These are phyloP conservation scores for Pristionchus entomophagus DNA, from an alignment of 2,888 invertebrate genomes.

Conservation along the genomic window DNA sequence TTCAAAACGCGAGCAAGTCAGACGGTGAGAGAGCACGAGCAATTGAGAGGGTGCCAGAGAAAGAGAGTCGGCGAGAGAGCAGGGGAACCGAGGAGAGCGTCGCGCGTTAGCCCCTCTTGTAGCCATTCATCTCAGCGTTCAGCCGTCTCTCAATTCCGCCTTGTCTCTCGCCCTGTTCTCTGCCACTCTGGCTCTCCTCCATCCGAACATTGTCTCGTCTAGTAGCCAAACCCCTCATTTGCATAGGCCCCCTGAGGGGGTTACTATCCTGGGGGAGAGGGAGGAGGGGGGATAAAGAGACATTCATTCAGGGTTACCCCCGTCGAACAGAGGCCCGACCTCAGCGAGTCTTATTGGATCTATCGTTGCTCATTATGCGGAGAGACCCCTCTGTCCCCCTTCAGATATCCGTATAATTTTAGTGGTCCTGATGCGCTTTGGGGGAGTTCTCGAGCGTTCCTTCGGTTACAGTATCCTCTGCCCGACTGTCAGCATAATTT, in stretches of 20 bases:
- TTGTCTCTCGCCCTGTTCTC: neutral
- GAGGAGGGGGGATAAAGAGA: neutral
- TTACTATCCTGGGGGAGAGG: constrained; percentile 1
- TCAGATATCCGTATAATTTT: constrained; percentile 10
- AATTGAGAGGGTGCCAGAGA: neutral
- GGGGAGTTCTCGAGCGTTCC: neutral
- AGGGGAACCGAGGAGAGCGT: neutral
- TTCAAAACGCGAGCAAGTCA: constrained; percentile 8
- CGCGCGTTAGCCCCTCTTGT: constrained; percentile 4
- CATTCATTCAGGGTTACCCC: constrained; percentile 5
- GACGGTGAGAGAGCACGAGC: neutral
- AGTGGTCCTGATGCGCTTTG: too few relatives aligned
- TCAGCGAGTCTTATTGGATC: neutral
- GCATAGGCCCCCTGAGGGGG: constrained; percentile 31
- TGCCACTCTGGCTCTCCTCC: constrained; percentile 5
- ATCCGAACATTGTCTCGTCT: neutral
- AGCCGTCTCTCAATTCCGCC: neutral
- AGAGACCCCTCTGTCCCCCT: neutral
- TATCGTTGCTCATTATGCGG: neutral
- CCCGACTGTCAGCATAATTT: too few relatives aligned
- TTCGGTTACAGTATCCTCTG: neutral
- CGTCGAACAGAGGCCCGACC: constrained; percentile 5
- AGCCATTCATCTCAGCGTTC: constrained; percentile 34
- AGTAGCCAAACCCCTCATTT: constrained; percentile 19
- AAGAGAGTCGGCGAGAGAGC: neutral